phyloP scores from a whole-genome alignment of 2,113 vertebrate genomes.

The Ondatra zibethicus region DNA sequence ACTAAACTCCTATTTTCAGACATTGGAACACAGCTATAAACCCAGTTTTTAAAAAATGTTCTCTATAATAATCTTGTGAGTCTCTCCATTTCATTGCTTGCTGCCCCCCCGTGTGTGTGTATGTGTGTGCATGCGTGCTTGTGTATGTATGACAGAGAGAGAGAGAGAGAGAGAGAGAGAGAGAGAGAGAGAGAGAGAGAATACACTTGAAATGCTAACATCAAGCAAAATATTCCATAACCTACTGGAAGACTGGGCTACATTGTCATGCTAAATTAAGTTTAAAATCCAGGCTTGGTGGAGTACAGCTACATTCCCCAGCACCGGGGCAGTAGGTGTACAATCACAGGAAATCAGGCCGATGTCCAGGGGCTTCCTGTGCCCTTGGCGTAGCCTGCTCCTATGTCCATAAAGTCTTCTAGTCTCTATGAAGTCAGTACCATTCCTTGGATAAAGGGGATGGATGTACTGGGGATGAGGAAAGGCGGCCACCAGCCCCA shows the following conservation, averaged over 20 bases:
- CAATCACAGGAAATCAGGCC: background rate
- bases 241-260: background rate
- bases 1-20: background rate
- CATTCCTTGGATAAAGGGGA: background rate
- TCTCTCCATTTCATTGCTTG: background rate
- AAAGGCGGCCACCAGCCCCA: slow-evolving; percentile 11
- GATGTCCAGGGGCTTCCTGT: fast-evolving
- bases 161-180: no score
- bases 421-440: background rate
- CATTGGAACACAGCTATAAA: background rate
- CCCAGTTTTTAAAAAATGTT: background rate
- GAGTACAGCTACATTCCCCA: background rate
- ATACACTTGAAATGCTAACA: background rate
- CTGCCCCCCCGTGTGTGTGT: background rate
- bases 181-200: no score
- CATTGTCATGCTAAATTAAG: background rate
- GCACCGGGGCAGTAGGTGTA: background rate
- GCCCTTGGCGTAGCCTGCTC: background rate
- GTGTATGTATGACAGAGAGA: no score
- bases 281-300: background rate
- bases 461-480: background rate
- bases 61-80: background rate
- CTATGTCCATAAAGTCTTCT: background rate
- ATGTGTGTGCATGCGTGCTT: background rate
- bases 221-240: background rate